Conservation (phyloP, 2,888 invertebrate genomes). For the Drosophila acutilabella region DNA sequence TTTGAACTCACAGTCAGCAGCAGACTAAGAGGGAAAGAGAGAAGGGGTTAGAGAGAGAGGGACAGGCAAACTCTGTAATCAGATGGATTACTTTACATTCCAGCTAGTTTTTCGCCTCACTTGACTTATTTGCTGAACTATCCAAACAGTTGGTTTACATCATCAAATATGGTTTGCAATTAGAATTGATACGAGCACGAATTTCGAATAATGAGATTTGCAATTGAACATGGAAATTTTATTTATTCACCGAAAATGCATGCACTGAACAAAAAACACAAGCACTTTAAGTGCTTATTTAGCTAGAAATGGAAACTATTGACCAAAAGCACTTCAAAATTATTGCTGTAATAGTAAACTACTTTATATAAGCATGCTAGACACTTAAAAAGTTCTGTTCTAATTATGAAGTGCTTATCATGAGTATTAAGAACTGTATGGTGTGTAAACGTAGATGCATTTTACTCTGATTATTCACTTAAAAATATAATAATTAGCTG, state of each 20-base stretch:
- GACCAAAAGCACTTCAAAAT: no score
- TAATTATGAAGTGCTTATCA: no score
- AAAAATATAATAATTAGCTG: no score
- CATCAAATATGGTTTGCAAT: constrained; percentile 66
- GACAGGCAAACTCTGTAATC: constrained; percentile 51
- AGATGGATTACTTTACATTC: constrained; percentile 45
- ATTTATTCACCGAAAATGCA: constrained; percentile 4
- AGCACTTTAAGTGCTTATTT: not conserved
- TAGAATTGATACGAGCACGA: constrained; percentile 47
- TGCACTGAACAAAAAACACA: not conserved
- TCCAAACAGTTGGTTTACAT: constrained; percentile 40
- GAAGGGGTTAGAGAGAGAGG: not conserved
- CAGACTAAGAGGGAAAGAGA: not conserved
- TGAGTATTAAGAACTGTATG: no score
- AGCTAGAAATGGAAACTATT: no score
- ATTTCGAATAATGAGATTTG: constrained; percentile 32
- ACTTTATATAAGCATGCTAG: no score
- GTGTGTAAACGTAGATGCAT: no score
- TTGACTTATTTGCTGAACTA: constrained; percentile 53
- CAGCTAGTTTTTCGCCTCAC: constrained; percentile 58
- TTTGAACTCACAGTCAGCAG: constrained; percentile 24
- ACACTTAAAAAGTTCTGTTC: no score
- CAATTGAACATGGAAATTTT: constrained; percentile 12
- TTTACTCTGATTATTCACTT: no score
- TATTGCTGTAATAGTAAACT: no score